Base-by-base conservation (phyloP, 2,113 vertebrate species). In the Tamias sibiricus region DNA sequence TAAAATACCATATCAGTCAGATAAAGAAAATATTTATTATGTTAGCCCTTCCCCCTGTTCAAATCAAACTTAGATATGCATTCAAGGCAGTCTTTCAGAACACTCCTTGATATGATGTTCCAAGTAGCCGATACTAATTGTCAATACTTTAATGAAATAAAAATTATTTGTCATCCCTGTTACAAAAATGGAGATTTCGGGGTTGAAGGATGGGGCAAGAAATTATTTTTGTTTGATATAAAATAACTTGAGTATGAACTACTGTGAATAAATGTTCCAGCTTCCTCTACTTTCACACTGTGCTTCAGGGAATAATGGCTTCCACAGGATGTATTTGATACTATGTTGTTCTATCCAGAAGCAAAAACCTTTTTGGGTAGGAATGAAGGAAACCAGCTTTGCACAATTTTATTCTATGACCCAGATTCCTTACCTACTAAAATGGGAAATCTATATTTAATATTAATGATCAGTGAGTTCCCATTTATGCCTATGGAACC, bases 101-200 rank as follows among this genome's bases (percentile, higher is more conserved):
- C 66, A 24, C 35, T 59, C 35, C 14, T 40, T 90, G 71, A 80
- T 14, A 57, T 68, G 59, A 54, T n/a, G 0, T 75, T 79, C 24
- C 32, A 57, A 71, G 42, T 19, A 90, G 49, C 22, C 75, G 83
- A 19, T 71, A 47, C 74, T 82, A 77, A 90, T 84, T 76, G 32
- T 80, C 62, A 90, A 52, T 77, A 59, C 24, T 35, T 52, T 80
- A 72, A 85, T 75, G 64, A 87, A 82, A 84, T 85, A 72, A 85
- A 93, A 81, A 49, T 5, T 26, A n/a, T 37, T 90, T 90, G 30
- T 32, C 40, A 40, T 66, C 4, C 11, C 7, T 49, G 1, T 30
- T 88, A 13, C 40, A 90, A 80, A 71, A 81, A 47, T 85, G 26
- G 14, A 37, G 17, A 77, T 86, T 35, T 30, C 24, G 62, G 5